A percentile compares a stretch with the other conserved stretches of the same genome.
Evolutionary conservation across 1,140 invertebrate genomes (phyloP).

Genomic region (Battus philenor): DNA sequence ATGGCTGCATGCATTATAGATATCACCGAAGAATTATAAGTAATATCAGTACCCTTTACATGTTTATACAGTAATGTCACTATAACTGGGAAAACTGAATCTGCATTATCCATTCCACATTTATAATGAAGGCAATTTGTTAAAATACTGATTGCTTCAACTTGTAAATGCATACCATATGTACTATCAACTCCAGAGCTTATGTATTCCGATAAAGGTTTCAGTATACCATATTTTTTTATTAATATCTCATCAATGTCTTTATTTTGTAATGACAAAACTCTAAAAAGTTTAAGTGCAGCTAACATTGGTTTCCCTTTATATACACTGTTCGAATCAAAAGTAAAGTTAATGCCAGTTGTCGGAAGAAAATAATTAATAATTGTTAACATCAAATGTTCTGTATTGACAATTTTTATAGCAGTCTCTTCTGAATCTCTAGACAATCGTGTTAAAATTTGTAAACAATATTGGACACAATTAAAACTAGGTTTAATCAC

Average conservation of each 20-base stretch:
- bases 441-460: slow-evolving; percentile 82
- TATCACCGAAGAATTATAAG: slow-evolving; percentile 53
- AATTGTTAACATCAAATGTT: slow-evolving; percentile 77
- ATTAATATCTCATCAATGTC: slow-evolving; percentile 49
- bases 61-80: slow-evolving; percentile 72
- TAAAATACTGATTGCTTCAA: slow-evolving; percentile 76
- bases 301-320: slow-evolving; percentile 66
- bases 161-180: slow-evolving; percentile 77
- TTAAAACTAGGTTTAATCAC: slow-evolving; percentile 79
- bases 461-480: slow-evolving; percentile 81
- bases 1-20: slow-evolving; percentile 72
- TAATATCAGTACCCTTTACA: slow-evolving; percentile 70
- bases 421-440: slow-evolving; percentile 81
- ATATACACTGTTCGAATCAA: slow-evolving; percentile 48
- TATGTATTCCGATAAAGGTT: slow-evolving; percentile 68
- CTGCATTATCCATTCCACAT: slow-evolving; percentile 51
- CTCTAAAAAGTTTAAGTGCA: slow-evolving; percentile 74
- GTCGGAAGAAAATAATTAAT: slow-evolving; percentile 78
- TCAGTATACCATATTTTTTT: slow-evolving; percentile 68
- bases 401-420: slow-evolving; percentile 76
- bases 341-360: slow-evolving; percentile 48
- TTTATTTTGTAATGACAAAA: slow-evolving; percentile 67
- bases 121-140: slow-evolving; percentile 65
- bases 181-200: slow-evolving; percentile 67
- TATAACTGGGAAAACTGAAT: slow-evolving; percentile 58